A percentile compares a stretch with the other conserved stretches of the same genome.
Evolutionary conservation across 2,113 vertebrate species (phyloP).

Genomic region (Lanius collurio): DNA sequence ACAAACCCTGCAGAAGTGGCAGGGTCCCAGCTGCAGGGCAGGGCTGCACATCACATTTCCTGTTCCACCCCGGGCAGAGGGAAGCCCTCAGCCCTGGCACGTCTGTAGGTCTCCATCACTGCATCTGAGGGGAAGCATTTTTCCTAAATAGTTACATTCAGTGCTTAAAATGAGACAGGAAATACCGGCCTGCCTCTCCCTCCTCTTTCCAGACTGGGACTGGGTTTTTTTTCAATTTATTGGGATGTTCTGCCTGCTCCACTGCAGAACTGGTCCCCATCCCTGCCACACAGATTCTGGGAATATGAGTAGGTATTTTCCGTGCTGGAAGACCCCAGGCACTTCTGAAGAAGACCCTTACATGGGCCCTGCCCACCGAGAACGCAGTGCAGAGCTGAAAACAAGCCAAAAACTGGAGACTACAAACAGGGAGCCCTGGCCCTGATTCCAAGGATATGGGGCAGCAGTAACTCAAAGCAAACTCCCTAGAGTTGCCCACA

Average conservation of each 20-base stretch:
- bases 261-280: not conserved
- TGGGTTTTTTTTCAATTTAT: not conserved
- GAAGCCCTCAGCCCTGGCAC: not conserved
- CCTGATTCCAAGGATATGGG: accelerated
- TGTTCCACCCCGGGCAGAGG: not conserved
- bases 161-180: not conserved
- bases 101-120: not conserved
- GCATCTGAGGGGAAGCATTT: not conserved
- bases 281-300: accelerated
- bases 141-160: conserved; percentile 6
- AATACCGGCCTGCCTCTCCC: conserved; percentile 11
- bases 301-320: not conserved
- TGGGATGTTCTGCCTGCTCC: not conserved
- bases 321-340: not conserved
- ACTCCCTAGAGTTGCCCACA: not conserved
- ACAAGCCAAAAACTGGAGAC: not conserved
- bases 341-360: not conserved
- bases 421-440: not conserved
- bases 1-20: not conserved
- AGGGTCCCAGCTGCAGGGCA: not conserved
- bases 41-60: not conserved
- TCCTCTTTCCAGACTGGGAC: not conserved
- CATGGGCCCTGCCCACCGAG: accelerated
- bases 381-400: not conserved
- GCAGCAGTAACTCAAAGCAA: not conserved